Conservation (phyloP, 2,113 vertebrate species). For the Capreolus pygargus region DNA sequence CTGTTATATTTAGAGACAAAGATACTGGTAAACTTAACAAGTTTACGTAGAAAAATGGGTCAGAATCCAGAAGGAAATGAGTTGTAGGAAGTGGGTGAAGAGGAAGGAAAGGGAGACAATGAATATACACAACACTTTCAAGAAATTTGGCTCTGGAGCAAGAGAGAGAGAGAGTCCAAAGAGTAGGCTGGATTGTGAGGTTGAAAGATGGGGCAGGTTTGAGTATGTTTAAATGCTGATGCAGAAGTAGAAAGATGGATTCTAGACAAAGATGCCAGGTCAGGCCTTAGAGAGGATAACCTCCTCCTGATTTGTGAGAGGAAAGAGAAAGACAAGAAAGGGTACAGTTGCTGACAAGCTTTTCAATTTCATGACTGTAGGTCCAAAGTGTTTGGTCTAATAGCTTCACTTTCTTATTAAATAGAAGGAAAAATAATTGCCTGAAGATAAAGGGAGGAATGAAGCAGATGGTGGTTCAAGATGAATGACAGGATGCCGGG, state of each 20-base stretch:
- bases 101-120: background rate
- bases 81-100: background rate
- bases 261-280: background rate
- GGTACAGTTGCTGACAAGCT: background rate
- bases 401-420: slow-evolving; percentile 3
- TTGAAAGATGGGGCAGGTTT: background rate
- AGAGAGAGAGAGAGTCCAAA: background rate
- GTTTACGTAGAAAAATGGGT: background rate
- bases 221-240: background rate
- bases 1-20: background rate
- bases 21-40: background rate
- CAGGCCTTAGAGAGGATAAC: background rate
- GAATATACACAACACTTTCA: background rate
- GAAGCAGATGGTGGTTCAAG: background rate
- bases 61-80: background rate
- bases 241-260: background rate
- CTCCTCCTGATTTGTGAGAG: background rate
- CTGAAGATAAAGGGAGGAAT: background rate
- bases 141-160: background rate
- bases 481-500: background rate
- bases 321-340: background rate
- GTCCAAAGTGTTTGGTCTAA: background rate
- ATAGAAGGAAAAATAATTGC: slow-evolving; percentile 15
- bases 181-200: background rate
- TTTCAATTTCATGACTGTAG: background rate